A percentile compares a stretch with the other conserved stretches of the same genome.
Evolutionary conservation across 1,140 invertebrate species (phyloP).

Genomic region (Drosophila micromelanica): DNA sequence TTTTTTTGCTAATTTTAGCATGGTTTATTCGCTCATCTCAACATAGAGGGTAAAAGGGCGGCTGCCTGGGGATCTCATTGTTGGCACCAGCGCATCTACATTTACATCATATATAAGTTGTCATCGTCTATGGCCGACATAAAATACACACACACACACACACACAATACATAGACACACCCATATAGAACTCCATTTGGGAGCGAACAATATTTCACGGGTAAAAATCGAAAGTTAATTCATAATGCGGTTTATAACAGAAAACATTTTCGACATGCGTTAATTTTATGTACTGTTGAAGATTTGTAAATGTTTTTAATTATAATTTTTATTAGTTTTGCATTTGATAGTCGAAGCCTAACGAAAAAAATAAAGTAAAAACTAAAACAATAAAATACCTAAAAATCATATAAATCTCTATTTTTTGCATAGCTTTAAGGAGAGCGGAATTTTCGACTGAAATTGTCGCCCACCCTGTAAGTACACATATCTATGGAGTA

Average conservation of each 20-base stretch:
- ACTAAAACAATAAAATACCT: constrained; percentile 20
- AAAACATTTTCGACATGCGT: constrained; percentile 30
- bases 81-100: constrained; percentile 63
- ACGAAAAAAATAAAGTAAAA: constrained; percentile 65
- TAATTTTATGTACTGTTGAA: constrained; percentile 34
- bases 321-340: constrained; percentile 50
- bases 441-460: constrained; percentile 62
- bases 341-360: constrained; percentile 51
- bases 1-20: constrained; percentile 85
- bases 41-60: constrained; percentile 83
- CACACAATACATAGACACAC: constrained; percentile 35
- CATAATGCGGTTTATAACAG: constrained; percentile 31
- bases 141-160: constrained; percentile 3
- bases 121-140: constrained; percentile 32
- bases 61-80: constrained; percentile 73
- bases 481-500: neutral
- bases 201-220: constrained; percentile 60
- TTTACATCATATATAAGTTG: constrained; percentile 57
- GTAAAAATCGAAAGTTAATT: constrained; percentile 63
- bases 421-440: constrained; percentile 47
- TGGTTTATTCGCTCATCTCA: constrained; percentile 87
- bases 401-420: neutral
- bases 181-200: constrained; percentile 4
- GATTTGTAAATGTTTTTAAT: constrained; percentile 34
- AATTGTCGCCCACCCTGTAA: neutral